Percentiles rank a stretch among this genome's conserved stretches.
phyloP scores from a whole-genome alignment of 2,113 vertebrate species.

The Diphyllodes magnificus region DNA sequence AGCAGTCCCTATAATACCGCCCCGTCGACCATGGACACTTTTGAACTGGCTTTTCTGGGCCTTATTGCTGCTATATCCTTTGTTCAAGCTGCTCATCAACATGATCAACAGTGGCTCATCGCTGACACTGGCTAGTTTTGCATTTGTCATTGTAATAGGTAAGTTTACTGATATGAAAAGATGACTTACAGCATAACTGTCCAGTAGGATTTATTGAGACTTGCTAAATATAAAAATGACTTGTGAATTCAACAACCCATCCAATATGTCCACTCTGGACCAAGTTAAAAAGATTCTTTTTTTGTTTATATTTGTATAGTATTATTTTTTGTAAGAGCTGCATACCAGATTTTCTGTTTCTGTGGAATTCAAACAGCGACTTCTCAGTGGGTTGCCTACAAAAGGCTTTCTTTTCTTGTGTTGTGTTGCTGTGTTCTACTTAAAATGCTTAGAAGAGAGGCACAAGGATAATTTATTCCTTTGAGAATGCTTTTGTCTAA shows the following conservation, averaged over 20 bases:
- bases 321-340: background rate
- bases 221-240: background rate
- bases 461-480: background rate
- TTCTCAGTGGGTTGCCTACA: background rate
- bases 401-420: background rate
- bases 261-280: background rate
- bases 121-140: constrained; percentile 75
- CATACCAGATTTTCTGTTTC: background rate
- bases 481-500: background rate
- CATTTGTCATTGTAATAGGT: constrained; percentile 85
- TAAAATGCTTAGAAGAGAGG: background rate
- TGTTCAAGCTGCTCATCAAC: constrained; percentile 78
- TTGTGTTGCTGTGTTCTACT: background rate
- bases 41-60: constrained; percentile 94
- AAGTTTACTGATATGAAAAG: constrained; percentile 34
- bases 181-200: background rate
- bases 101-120: constrained; percentile 84
- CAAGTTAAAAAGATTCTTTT: background rate
- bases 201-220: background rate
- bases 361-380: background rate
- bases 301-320: background rate
- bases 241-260: background rate
- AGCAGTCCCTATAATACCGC: constrained; percentile 64
- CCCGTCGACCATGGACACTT: constrained; percentile 81
- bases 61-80: constrained; percentile 82